A percentile compares a stretch with the other conserved stretches of the same genome.
Conservation (phyloP, 2,888 invertebrate genomes). For the Lingula anatina region DNA sequence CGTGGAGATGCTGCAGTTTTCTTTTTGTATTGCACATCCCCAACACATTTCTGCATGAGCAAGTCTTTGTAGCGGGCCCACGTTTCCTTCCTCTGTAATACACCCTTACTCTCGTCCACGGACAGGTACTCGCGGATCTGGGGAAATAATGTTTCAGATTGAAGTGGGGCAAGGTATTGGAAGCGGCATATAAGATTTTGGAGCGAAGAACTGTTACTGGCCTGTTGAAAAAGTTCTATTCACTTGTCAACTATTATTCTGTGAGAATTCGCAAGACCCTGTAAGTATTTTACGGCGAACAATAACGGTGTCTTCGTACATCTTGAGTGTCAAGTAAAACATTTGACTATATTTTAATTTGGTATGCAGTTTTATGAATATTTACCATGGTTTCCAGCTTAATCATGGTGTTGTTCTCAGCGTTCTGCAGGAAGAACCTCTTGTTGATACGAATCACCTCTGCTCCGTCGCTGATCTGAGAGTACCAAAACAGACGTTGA, state of each 20-base stretch:
- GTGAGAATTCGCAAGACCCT: no score
- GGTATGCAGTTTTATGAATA: not conserved
- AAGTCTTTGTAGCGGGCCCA: slow-evolving; percentile 44
- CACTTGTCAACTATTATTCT: no score
- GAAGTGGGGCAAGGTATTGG: no score
- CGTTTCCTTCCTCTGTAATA: slow-evolving; percentile 38
- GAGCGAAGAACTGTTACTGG: not conserved
- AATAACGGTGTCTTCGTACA: no score
- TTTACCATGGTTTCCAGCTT: slow-evolving; percentile 47
- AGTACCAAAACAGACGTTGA: no score
- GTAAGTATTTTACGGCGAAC: no score
- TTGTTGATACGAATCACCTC: slow-evolving; percentile 46
- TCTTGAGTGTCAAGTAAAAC: not conserved
- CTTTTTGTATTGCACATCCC: no score
- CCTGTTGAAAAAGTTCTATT: not conserved
- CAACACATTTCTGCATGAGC: slow-evolving; percentile 34
- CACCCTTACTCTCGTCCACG: slow-evolving; percentile 33
- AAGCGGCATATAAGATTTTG: not conserved
- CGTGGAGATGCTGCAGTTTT: no score
- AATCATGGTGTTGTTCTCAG: slow-evolving; percentile 48
- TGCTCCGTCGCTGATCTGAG: slow-evolving; percentile 45
- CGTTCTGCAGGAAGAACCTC: slow-evolving; percentile 43
- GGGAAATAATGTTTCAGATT: not conserved
- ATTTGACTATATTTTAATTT: not conserved
- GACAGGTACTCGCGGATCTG: slow-evolving; percentile 43